Evolutionary conservation across 2,888 invertebrate species (phyloP).

Genomic region (Limnephilus marmoratus): DNA sequence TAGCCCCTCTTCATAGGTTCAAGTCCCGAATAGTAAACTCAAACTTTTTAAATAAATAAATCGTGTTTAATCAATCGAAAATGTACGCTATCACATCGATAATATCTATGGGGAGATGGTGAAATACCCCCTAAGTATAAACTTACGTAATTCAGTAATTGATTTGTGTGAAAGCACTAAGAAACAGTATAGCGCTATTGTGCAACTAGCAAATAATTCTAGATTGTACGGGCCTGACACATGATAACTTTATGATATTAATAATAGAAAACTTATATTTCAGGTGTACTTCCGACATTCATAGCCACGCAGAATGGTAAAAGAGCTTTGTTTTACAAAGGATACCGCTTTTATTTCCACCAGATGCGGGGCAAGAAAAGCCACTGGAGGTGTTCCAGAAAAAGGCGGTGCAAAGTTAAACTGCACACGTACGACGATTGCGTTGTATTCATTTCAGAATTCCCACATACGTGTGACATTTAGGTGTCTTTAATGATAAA

Average conservation of each 20-base stretch:
- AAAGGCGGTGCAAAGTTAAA: background rate
- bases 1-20: no score
- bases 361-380: background rate
- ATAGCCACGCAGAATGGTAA: background rate
- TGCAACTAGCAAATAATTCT: no score
- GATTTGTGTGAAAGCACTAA: no score
- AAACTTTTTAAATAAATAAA: no score
- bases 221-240: no score
- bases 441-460: background rate
- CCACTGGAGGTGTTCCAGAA: conserved; percentile 28
- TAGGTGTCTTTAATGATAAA: background rate
- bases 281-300: background rate
- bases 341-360: background rate
- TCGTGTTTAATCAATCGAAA: no score
- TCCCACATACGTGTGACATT: background rate
- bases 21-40: no score
- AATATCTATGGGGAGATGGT: no score
- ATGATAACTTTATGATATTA: background rate
- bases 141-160: no score
- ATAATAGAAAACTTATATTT: background rate
- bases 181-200: no score
- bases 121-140: no score
- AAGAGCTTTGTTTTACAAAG: background rate
- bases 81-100: no score
- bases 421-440: background rate